Evolutionary conservation across 2,797 vertebrate species (phyloP), one percentile per base, ranked within the genome.

Genomic region (Telmatherina bonti): DNA sequence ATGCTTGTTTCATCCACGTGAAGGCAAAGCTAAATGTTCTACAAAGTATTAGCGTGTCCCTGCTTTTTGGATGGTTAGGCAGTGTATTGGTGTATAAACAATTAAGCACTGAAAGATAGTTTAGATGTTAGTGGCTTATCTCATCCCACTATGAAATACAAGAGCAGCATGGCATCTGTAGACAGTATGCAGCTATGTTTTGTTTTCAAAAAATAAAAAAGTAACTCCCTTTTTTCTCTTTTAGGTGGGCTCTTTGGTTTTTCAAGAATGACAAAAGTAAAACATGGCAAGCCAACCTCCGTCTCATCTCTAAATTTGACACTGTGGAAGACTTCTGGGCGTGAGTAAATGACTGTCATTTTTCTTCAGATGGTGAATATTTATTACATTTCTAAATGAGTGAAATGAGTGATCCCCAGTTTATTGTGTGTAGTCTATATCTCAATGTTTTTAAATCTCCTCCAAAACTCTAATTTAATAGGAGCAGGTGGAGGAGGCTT

Each of bases 191-290:
- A 18, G 36, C 1, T 0, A 0, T 12, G 0, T 2, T 63, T 5
- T 38, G 16, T 3, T 36, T 8, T 3, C 65, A 0, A 26, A 7
- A 1, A 18, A 4, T 12, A 36, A 18, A 9, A 7, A n/a, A 6
- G 6, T 36, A 29, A 1, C 9, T 38, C 15, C 13, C 2, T 24
- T 57, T 2, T 62, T 79, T 24, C 27, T 30, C 33, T 49, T 36
- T 6, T 89, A 99, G 98, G 87, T 99, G 98, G 98, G 96, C 97
- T 60, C 96, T 99, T 78, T 99, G 98, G 98, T 99, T 99, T 93
- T 99, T 99, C 94, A 99, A 99, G 94, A 99, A 99, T 89, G 98
- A 99, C 93, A 99, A 99, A 95, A 99, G 96, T 91, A 99, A 99
- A 97, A 98, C 97, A 58, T 99, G 98, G 97, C 97, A 99, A 90